A percentile compares a stretch with the other conserved stretches of the same genome.
Conservation (phyloP, 1,140 invertebrate species). For the Drosophila funebris region DNA sequence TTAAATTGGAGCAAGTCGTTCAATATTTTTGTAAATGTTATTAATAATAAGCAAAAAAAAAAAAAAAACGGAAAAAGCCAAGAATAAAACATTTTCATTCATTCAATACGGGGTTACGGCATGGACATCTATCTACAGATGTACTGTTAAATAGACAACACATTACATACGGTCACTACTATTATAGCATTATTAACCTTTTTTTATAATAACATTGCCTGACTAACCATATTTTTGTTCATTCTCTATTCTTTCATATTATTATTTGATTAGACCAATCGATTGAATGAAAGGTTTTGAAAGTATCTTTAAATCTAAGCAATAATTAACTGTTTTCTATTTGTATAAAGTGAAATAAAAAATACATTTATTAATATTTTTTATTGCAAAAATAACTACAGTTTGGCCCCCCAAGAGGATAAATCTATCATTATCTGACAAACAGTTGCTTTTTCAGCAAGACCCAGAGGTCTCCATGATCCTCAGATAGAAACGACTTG, state of each 20-base stretch:
- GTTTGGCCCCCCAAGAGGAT: no score
- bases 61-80: neutral
- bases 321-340: constrained; percentile 78
- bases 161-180: constrained; percentile 5
- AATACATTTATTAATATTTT: constrained; percentile 44
- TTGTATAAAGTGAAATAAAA: constrained; percentile 67
- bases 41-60: constrained; percentile 9
- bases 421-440: no score
- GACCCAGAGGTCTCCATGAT: no score
- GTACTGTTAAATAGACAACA: constrained; percentile 30
- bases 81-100: constrained; percentile 29
- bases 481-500: no score
- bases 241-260: no score
- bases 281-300: constrained; percentile 20
- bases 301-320: constrained; percentile 42
- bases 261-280: constrained; percentile 17
- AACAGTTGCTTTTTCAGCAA: no score
- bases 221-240: constrained; percentile 33
- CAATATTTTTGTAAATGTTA: constrained; percentile 48
- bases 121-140: constrained; percentile 17
- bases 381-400: no score
- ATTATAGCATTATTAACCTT: constrained; percentile 10
- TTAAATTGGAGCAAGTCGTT: constrained; percentile 11
- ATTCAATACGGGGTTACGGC: constrained; percentile 34
- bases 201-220: constrained; percentile 23